These are phyloP conservation scores for Aurelia coerulea DNA, from an alignment of 30 jellyfish, hydroid and myxozoan species.

Conservation along the genomic window DNA sequence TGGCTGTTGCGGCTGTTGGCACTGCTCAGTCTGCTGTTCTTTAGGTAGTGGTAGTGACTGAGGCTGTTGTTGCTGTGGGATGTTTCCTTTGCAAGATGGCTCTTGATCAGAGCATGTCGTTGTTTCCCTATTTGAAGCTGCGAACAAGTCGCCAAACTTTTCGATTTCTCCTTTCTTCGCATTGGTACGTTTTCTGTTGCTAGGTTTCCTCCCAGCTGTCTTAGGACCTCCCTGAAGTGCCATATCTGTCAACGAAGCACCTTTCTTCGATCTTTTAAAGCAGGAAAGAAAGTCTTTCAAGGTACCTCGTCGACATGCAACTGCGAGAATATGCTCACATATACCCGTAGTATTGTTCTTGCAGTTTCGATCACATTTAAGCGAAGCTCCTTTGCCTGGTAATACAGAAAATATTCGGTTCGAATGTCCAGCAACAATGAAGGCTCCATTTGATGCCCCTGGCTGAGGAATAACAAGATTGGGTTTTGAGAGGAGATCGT, in stretches of 20 bases:
- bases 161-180: slow-evolving; percentile 9
- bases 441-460: slow-evolving; percentile 18
- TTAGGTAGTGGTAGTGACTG: too few species aligned
- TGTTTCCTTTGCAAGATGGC: too few species aligned
- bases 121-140: too few species aligned
- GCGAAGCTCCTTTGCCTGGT: slow-evolving; percentile 10
- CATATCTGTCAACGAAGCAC: slow-evolving; percentile 5
- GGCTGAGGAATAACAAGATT: slow-evolving; percentile 1
- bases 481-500: slow-evolving; percentile 5
- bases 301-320: slow-evolving; percentile 8
- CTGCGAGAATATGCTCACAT: slow-evolving; percentile 11
- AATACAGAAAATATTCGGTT: background rate
- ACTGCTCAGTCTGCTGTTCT: too few species aligned
- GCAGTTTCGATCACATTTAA: slow-evolving; percentile 13
- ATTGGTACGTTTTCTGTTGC: background rate
- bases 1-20: too few species aligned
- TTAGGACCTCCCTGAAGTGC: slow-evolving; percentile 26
- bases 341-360: slow-evolving; percentile 6
- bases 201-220: slow-evolving; percentile 13
- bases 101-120: too few species aligned
- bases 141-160: background rate
- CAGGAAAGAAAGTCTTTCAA: background rate
- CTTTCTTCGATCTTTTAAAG: slow-evolving; percentile 4
- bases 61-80: too few species aligned
- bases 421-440: slow-evolving; percentile 7